Conservation (phyloP, 2,797 vertebrate genomes). For the Dallia pectoralis region DNA sequence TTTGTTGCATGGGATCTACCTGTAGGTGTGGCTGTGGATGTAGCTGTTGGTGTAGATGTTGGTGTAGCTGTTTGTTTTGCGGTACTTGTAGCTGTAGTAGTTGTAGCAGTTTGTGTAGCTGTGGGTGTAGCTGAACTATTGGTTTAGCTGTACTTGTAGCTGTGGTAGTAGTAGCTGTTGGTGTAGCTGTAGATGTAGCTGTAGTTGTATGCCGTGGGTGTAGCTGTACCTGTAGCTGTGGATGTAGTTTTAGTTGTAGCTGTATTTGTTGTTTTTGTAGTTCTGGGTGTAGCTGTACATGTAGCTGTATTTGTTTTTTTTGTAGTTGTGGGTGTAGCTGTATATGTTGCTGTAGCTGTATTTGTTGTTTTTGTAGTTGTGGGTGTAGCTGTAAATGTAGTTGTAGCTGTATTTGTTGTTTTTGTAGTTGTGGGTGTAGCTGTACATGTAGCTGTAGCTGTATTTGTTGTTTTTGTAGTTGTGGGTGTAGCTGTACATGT, state of each 20-base stretch:
- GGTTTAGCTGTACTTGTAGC: background rate
- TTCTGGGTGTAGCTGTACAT: background rate
- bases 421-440: background rate
- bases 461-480: background rate
- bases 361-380: too few relatives aligned
- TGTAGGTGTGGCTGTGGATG: background rate
- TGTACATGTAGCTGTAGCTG: background rate
- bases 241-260: background rate
- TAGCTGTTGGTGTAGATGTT: background rate
- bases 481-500: background rate
- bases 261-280: background rate
- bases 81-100: too few relatives aligned
- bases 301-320: too few relatives aligned
- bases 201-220: background rate
- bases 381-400: background rate
- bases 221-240: background rate
- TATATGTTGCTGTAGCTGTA: background rate
- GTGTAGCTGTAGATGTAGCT: background rate
- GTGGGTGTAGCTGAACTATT: background rate
- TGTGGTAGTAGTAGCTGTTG: background rate
- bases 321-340: background rate
- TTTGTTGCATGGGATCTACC: background rate
- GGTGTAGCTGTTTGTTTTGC: background rate
- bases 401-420: background rate
- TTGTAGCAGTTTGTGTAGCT: background rate